Base-by-base conservation (phyloP, 1,140 invertebrate genomes). In the Lasioglossum albipes region DNA sequence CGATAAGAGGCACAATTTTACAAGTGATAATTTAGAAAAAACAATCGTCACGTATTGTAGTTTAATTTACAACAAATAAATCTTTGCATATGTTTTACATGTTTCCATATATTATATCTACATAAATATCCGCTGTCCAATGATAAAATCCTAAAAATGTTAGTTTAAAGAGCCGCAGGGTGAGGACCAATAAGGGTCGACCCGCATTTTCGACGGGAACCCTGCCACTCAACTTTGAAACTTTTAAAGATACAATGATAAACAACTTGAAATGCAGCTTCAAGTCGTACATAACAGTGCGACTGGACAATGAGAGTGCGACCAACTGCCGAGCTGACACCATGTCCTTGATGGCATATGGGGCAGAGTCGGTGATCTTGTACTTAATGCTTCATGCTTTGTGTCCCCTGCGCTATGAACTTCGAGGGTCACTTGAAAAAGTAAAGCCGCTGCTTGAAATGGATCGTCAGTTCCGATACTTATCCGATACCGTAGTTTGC, bases 331-430 rank as follows among this genome's bases (percentile, higher is more conserved):
- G 75, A 74, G 78, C 41, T 69, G 71, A 72, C 87, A 82, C 87
- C 82, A 89, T 84, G 79, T 88, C 57, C 82, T 87, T 82, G 84
- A 83, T 62, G 88, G 85, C 90, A 91, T 92, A 91, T 91, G 91
- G 89, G 90, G 70, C 61, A 72, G 83, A 83, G 83, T 85, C 85
- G 86, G 87, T 85, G 66, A 78, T 64, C 83, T 88, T 88, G 49
- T 79, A 73, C 70, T 74, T 66, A 66, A 76, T 73, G 75, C 67
- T 66, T 76, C 64, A 65, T 62, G 61, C 69, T 71, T 52, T 74
- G 45, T 52, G 49, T 61, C 64, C 68, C 67, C 65, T 62, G 16
- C n/a, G 12, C 42, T 16, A 68, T 16, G 45, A 42, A 36, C 70
- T 59, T 75, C 49, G 75, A 82, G 57, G 61, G n/a, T 81, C 73